Evolutionary conservation across 1,140 invertebrate genomes (phyloP).

Genomic region (Hylyphantes graminicola): DNA sequence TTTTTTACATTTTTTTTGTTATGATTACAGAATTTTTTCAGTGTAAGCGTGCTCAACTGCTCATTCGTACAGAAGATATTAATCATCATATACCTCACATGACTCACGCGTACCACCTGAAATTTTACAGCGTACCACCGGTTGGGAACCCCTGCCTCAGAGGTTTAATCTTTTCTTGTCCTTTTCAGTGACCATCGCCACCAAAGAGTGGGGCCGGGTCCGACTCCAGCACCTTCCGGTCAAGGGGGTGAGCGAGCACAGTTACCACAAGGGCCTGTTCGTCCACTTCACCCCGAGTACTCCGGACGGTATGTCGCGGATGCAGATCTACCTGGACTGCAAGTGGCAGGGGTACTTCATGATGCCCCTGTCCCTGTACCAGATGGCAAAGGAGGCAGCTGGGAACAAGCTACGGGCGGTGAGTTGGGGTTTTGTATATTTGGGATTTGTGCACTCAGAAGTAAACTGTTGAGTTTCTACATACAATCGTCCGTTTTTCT

Average conservation of each 20-base stretch:
- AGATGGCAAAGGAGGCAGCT: conserved; percentile 40
- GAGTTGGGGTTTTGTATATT: background rate
- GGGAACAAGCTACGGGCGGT: conserved; percentile 46
- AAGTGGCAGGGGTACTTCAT: conserved; percentile 55
- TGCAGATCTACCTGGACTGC: conserved; percentile 57
- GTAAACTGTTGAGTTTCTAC: too few relatives aligned
- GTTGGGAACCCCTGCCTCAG: too few relatives aligned
- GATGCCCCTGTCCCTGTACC: conserved; percentile 43
- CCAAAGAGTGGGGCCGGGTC: conserved; percentile 69
- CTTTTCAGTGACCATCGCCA: conserved; percentile 74
- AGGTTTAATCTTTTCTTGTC: background rate
- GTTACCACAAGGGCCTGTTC: conserved; percentile 46
- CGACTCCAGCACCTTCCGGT: conserved; percentile 71
- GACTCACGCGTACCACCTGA: too few relatives aligned
- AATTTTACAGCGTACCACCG: too few relatives aligned
- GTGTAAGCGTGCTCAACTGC: too few relatives aligned
- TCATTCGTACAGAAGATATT: too few relatives aligned
- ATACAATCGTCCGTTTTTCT: too few relatives aligned
- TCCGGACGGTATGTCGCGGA: conserved; percentile 30
- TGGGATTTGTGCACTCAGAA: too few relatives aligned
- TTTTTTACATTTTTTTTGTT: too few relatives aligned
- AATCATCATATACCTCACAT: too few relatives aligned
- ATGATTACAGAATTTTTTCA: too few relatives aligned
- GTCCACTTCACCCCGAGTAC: conserved; percentile 45
- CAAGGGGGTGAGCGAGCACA: conserved; percentile 69